Base-by-base conservation (phyloP, 2,113 vertebrate species). In the Grammomys surdaster region DNA sequence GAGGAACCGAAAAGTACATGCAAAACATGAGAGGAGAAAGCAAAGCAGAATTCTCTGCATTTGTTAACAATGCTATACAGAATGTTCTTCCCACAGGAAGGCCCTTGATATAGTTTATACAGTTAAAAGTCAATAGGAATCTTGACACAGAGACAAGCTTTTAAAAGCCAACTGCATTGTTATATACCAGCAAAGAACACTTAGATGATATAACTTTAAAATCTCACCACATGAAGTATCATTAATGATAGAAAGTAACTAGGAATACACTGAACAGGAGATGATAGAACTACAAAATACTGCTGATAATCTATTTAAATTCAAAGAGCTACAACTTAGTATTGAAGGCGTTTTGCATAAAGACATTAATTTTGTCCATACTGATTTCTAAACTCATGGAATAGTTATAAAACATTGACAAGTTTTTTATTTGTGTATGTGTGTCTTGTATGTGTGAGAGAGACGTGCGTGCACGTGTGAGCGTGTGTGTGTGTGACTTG, bases 171-270 rank as follows among this genome's bases (percentile, higher is more conserved):
- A 48, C 3, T 73, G 12, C 5, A 67, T n/a, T 88, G 75, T 24
- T 67, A 33, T 60, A 63, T 69, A 28, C 24, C 28, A 90, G 31
- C 26, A 73, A 84, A 63, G 51, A 87, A 58, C 24, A 56, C 20
- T 72, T 72, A 88, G 48, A 93, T 91, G 73, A 26, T 75, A 58
- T 1, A 90, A 88, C 46, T 93, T 90, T 8, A 78, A 90, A 89
- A 92, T 60, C 58, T 54, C 10, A 84, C 72, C 40, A 76, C n/a
- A 87, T 40, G 33, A 77, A 85, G 84, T 90, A 7, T 81, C 58
- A 33, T n/a, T 77, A 75, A 73, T 93, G 48, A 48, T 28, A 54
- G 63, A 63, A 88, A 95, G 24, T 77, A 56, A 14, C 24, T 90
- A 69, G 10, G 58, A 91, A 70, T 86, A 60, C n/a, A 72, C 17